A percentile compares a stretch with the other conserved stretches of the same genome.
Conservation (phyloP, 2,888 invertebrate genomes). For the Chydorus sphaericus region DNA sequence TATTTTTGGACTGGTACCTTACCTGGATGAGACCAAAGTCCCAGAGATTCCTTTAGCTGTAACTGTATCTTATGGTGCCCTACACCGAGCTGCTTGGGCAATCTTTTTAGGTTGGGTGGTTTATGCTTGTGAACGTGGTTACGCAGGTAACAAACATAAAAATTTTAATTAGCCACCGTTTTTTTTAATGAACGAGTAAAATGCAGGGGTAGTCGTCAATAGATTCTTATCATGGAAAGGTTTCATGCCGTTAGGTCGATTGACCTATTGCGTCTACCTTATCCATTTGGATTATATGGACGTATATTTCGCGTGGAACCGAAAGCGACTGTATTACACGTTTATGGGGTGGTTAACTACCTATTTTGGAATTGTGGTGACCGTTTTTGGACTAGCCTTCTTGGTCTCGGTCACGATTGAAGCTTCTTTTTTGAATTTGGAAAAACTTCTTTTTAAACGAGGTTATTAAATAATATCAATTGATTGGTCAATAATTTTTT, state of each 20-base stretch:
- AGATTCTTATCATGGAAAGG: slow-evolving; percentile 64
- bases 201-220: too few species aligned
- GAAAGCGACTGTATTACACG: slow-evolving; percentile 5
- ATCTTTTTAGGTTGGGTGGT: slow-evolving; percentile 59
- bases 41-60: slow-evolving; percentile 45
- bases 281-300: slow-evolving; percentile 8
- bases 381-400: not conserved
- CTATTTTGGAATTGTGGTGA: not conserved
- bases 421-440: slow-evolving; percentile 8
- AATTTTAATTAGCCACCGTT: too few species aligned
- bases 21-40: slow-evolving; percentile 29
- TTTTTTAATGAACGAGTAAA: too few species aligned
- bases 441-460: slow-evolving; percentile 5
- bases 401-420: not conserved
- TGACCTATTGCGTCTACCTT: slow-evolving; percentile 89
- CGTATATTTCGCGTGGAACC: not conserved
- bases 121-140: slow-evolving; percentile 57
- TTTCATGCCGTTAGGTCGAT: slow-evolving; percentile 71
- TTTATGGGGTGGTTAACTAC: not conserved
- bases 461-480: too few species aligned
- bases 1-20: slow-evolving; percentile 54
- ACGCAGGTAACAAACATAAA: too few species aligned
- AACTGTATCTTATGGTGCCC: slow-evolving; percentile 62
- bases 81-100: slow-evolving; percentile 68
- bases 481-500: too few species aligned